Evolutionary conservation across 2,113 vertebrate genomes (phyloP), one percentile per base, ranked within the genome.

Genomic region (Aleadryas rufinucha): DNA sequence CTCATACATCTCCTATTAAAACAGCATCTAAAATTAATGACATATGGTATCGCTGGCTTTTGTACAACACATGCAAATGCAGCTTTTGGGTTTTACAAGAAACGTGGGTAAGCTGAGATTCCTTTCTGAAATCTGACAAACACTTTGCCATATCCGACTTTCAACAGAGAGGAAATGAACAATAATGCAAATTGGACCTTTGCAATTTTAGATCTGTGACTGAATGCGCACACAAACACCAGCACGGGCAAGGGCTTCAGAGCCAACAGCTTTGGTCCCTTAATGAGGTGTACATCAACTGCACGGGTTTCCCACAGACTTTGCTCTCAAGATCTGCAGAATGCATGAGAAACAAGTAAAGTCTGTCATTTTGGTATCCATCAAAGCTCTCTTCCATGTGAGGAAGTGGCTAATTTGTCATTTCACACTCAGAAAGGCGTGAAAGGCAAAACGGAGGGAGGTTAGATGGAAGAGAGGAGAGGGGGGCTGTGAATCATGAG

Each of bases 331-430:
- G 77, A 79, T 47, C 50, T 52, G 61, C 12, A 95, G 95, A 97
- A 97, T 82, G 92, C 94, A 95, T 97, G 97, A 97, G 95, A 97
- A 97, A 97, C 19, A 44, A 97, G 80, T 50, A 78, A 94, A 71
- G 95, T 87, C 97, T 98, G 95, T 90, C 81, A 1, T 93, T 98
- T 94, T 91, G 90, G 89, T 96, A 95, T 89, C 95, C 96, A 96
- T 97, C 95, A 97, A 97, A 97, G 93, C 95, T 83, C 92, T 83
- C 80, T 95, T 97, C 97, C 96, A 69, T 96, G 87, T 95, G 94
- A 97, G 93, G 97, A 98, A 97, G 95, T 97, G 90, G 97, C 96
- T 98, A 98, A 98, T 98, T 98, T 98, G 95, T 97, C 95, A 98
- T 97, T 98, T 98, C 97, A 98, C 97, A 98, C 97, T 96, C 95